A percentile compares a stretch with the other conserved stretches of the same genome.
phyloP scores from a whole-genome alignment of 2,888 invertebrate genomes.

The Troides oblongomaculatus region DNA sequence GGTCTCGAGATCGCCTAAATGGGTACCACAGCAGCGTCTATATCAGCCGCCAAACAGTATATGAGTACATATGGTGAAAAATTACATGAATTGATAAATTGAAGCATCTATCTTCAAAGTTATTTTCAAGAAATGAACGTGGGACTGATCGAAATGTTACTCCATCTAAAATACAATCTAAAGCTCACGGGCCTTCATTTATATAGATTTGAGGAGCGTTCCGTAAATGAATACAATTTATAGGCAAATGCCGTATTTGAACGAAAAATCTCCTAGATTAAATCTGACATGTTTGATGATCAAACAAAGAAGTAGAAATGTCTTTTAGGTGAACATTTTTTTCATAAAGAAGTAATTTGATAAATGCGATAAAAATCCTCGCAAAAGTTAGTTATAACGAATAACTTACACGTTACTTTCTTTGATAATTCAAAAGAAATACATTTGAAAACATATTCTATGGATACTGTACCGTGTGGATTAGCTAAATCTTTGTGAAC shows the following conservation, averaged over 20 bases:
- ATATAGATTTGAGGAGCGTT: slow-evolving; percentile 74
- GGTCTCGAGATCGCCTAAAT: no score
- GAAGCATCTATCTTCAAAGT: not conserved
- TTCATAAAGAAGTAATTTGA: no score
- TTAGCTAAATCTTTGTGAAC: not conserved
- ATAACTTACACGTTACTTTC: no score
- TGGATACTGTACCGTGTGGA: not conserved
- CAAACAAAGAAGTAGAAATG: not conserved
- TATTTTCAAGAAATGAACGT: not conserved
- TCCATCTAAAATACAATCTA: slow-evolving; percentile 43
- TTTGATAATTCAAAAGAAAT: no score
- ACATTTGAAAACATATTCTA: not conserved
- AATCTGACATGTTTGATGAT: slow-evolving; percentile 33
- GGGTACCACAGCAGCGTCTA: no score
- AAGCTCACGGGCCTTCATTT: slow-evolving; percentile 62
- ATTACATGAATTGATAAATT: not conserved
- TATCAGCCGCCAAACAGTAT: no score
- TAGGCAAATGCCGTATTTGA: slow-evolving; percentile 71
- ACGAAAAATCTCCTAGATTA: slow-evolving; percentile 58
- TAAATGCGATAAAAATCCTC: not conserved
- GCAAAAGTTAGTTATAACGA: no score
- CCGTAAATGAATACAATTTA: slow-evolving; percentile 76
- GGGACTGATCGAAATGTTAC: not conserved
- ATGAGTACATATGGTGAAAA: no score
- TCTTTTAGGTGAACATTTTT: not conserved